A percentile compares a stretch with the other conserved stretches of the same genome.
Conservation (phyloP, 2,888 invertebrate species). For the Vesta saturnalis region DNA sequence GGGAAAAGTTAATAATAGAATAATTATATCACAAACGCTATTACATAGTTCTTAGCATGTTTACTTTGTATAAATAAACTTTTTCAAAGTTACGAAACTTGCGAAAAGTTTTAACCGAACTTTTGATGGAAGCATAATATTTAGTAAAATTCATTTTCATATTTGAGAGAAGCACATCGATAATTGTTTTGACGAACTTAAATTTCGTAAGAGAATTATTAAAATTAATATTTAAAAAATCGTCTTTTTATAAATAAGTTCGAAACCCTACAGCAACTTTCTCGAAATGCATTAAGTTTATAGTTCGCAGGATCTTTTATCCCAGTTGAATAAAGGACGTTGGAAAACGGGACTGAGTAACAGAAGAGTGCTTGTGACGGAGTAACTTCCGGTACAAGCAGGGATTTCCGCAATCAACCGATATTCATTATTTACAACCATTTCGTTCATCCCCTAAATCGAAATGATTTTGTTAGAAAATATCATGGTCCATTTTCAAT, state of each 20-base stretch:
- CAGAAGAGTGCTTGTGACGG: conserved; percentile 54
- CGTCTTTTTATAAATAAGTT: no score
- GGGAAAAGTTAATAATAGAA: not conserved
- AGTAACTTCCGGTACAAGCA: conserved; percentile 57
- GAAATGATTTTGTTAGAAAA: conserved; percentile 41
- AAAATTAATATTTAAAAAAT: no score
- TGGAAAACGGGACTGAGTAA: conserved; percentile 27
- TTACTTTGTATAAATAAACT: conserved; percentile 19
- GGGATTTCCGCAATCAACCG: conserved; percentile 59
- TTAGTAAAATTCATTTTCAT: conserved; percentile 6
- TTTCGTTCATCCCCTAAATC: conserved; percentile 45
- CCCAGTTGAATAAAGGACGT: conserved; percentile 54
- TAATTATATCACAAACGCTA: conserved; percentile 9
- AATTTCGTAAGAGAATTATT: not conserved
- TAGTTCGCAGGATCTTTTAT: conserved; percentile 46
- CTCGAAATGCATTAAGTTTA: conserved; percentile 23
- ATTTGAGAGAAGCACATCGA: not conserved
- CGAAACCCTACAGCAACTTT: conserved; percentile 5
- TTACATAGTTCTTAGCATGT: conserved; percentile 11
- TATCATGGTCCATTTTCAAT: conserved; percentile 25
- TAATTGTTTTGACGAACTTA: not conserved
- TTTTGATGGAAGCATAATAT: conserved; percentile 11
- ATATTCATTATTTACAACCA: conserved; percentile 59
- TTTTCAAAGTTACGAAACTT: conserved; percentile 17
- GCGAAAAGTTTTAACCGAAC: not conserved